Conservation (phyloP, 2,888 invertebrate genomes). For the Eupithecia pulchellata region DNA sequence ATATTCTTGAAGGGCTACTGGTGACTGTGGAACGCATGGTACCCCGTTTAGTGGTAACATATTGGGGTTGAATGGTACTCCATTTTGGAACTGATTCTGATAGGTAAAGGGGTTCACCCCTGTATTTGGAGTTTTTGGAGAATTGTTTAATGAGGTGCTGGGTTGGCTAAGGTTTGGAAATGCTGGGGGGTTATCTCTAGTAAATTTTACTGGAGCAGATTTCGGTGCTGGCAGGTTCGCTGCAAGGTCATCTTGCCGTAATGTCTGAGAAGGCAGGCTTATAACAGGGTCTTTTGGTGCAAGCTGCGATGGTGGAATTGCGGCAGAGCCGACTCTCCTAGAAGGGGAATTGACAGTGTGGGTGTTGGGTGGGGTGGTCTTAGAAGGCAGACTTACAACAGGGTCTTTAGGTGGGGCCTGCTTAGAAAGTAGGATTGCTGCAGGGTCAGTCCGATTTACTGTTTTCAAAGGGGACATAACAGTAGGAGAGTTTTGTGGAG, state of each 20-base stretch:
- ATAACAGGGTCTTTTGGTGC: slow-evolving; percentile 1
- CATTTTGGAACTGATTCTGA: background rate
- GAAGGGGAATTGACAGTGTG: no score
- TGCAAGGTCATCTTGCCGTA: background rate
- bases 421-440: background rate
- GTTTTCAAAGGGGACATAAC: background rate
- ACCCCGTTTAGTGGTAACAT: background rate
- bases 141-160: slow-evolving; percentile 6
- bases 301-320: background rate
- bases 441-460: background rate
- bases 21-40: background rate
- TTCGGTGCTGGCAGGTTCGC: background rate
- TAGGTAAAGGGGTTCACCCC: background rate
- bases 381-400: background rate
- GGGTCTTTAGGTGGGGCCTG: background rate
- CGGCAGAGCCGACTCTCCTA: background rate
- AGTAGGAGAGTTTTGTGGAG: background rate
- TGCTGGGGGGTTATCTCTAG: background rate
- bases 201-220: background rate
- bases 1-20: background rate
- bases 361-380: background rate
- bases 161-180: background rate
- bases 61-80: slow-evolving; percentile 5
- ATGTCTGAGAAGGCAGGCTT: background rate
- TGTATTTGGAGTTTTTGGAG: background rate